Evolutionary conservation across 1,140 invertebrate genomes (phyloP), one percentile per base, ranked within the genome.

Genomic region (Phortica variegata): DNA sequence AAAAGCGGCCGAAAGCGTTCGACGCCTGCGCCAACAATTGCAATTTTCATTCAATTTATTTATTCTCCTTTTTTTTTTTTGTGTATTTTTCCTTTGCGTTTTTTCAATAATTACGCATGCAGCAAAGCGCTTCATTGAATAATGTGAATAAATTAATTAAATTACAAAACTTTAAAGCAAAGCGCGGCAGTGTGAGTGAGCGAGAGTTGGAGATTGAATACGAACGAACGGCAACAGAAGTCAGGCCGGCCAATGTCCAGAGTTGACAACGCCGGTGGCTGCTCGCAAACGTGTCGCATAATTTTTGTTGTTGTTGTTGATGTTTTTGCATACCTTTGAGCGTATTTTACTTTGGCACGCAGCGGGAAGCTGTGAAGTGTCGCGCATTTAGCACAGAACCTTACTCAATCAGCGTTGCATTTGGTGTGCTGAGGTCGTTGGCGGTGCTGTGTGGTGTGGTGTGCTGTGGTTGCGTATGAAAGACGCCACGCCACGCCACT

Each of bases 111-210:
- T 72, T 72, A 69, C 61, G 68, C 63, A 72, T 68, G 65, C 68
- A 72, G 59, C 60, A 69, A 61, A 59, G 68, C 68, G 51, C 68
- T 72, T 60, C 68, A 72, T 69, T 72, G 68, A 72, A 72, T 69
- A 72, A 72, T 69, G 61, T 61, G 68, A 61, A 72, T 72, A 72
- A 72, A 72, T 72, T 72, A 72, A 72, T 72, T 72, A 72, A 72
- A 72, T 72, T 72, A 72, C 68, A 58, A 68, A 63, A 68, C 44
- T 56, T 59, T 26, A 48, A 21, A 15, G 18, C 37, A 40, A 31
- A 5, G 10, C 17, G 15, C 7, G 10, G 40, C 18, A 41, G 15
- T 13, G 32, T 29, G 34, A 3, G 4, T 3, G 10, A 1, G 10
- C 9, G 18, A 23, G 20, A 39, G 36, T 29, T 20, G 18, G 31